Base-by-base conservation (phyloP, 2,113 vertebrate genomes). In the Nothobranchius furzeri region DNA sequence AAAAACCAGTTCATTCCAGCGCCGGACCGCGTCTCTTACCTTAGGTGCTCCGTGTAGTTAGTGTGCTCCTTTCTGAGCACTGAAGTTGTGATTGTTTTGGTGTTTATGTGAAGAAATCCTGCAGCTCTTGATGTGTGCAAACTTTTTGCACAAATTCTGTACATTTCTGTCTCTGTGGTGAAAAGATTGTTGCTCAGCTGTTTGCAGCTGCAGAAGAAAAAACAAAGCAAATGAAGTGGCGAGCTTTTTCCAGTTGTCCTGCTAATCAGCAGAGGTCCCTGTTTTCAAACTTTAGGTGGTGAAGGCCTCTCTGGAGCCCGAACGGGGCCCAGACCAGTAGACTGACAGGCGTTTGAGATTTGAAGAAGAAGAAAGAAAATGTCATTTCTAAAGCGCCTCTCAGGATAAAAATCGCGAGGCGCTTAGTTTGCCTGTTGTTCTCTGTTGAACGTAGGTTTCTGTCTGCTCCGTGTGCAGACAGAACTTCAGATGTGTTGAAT, bases 231-330 rank as follows among this genome's bases (percentile, higher is more conserved):
- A 47, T 50, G 48, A 2, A 48, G 67, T 58, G 24, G 24, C n/a
- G 47, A 8, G 47, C 13, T 50, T 64, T 64, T 57, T 83, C 78
- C 69, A 82, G 1, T 80, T 60, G 4, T 54, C 12, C 2, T 52
- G 47, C 17, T 36, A 0, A 53, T 9, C 82, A 83, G 61, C 15
- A 90, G 87, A 81, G 78, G 83, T 55, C 82, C 4, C 52, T 47
- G 1, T 66, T 64, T 17, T 79, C 73, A 59, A 73, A 79, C 47
- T n/a, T 61, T 61, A 74, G 36, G 5, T 24, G 9, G 0, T 37
- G 4, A 59, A 17, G 42, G 10, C 51, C 25, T 56, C n/a, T 52
- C 12, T 50, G 7, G 20, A 24, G 36, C 56, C 43, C 42, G 25
- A 13, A 48, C 55, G 60, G 61, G 47, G 37, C 37, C 30, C 20